These are phyloP conservation scores for Thripadectes ignobilis DNA, from an alignment of 2,797 vertebrate species.

Conservation along the genomic window DNA sequence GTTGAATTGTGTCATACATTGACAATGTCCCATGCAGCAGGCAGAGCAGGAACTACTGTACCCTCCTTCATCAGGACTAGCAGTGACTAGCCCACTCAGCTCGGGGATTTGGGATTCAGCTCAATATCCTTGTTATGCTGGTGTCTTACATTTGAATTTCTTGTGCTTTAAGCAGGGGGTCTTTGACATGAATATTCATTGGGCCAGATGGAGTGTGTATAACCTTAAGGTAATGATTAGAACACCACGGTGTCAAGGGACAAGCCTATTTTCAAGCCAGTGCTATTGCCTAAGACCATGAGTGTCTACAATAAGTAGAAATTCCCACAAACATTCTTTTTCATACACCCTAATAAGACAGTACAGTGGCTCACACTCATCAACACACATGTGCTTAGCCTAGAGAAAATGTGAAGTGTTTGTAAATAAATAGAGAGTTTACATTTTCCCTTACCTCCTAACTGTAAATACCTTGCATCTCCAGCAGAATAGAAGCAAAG, in stretches of 20 bases:
- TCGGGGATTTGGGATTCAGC: background rate
- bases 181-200: background rate
- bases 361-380: background rate
- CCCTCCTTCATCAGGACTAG: background rate
- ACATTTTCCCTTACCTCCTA: background rate
- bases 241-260: background rate
- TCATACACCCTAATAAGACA: background rate
- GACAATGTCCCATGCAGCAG: background rate
- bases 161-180: background rate
- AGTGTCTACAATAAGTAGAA: background rate
- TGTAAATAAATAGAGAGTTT: background rate
- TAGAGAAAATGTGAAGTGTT: background rate
- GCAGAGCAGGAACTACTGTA: background rate
- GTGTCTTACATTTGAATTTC: background rate
- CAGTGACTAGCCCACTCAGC: background rate
- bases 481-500: background rate
- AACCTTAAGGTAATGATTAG: background rate
- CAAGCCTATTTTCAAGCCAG: fast-evolving
- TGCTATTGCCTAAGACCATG: background rate
- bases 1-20: background rate
- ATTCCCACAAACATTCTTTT: background rate
- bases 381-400: background rate
- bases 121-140: background rate
- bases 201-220: background rate
- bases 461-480: background rate